phyloP scores from a whole-genome alignment of 2,888 invertebrate species.

The Oligia fasciuncula region DNA sequence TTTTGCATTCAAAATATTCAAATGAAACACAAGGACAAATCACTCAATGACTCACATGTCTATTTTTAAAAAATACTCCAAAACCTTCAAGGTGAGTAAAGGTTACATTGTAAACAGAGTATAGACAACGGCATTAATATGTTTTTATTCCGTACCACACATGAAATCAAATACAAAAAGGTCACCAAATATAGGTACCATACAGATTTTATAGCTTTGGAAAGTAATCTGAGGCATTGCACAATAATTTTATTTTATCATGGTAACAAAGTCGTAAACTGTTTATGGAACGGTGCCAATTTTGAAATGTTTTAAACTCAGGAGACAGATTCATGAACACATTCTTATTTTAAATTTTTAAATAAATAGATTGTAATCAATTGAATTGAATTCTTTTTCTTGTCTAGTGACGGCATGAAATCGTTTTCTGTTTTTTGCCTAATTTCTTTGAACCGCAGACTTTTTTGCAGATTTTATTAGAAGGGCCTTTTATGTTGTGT shows the following conservation, averaged over 20 bases:
- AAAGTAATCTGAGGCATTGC: conserved; percentile 3
- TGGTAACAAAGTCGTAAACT: conserved; percentile 17
- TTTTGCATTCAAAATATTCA: background rate
- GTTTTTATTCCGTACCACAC: background rate
- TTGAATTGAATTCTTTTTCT: background rate
- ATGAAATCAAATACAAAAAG: background rate
- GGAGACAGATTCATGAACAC: conserved; percentile 32
- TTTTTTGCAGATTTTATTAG: background rate
- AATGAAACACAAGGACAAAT: background rate
- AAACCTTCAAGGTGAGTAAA: conserved; percentile 34
- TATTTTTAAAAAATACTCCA: conserved; percentile 3
- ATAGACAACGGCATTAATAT: background rate
- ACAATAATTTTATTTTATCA: conserved; percentile 30
- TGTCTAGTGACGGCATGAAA: background rate
- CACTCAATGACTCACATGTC: background rate
- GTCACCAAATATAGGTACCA: background rate
- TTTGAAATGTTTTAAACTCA: background rate
- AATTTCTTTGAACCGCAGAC: no score
- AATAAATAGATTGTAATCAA: background rate
- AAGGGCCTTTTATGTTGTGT: background rate
- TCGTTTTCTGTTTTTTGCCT: background rate
- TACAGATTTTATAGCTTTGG: conserved; percentile 8
- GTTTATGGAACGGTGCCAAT: conserved; percentile 55
- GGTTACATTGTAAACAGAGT: background rate
- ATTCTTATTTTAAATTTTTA: background rate